Evolutionary conservation across 1,140 invertebrate genomes (phyloP).

Genomic region (Trialeurodes vaporariorum): DNA sequence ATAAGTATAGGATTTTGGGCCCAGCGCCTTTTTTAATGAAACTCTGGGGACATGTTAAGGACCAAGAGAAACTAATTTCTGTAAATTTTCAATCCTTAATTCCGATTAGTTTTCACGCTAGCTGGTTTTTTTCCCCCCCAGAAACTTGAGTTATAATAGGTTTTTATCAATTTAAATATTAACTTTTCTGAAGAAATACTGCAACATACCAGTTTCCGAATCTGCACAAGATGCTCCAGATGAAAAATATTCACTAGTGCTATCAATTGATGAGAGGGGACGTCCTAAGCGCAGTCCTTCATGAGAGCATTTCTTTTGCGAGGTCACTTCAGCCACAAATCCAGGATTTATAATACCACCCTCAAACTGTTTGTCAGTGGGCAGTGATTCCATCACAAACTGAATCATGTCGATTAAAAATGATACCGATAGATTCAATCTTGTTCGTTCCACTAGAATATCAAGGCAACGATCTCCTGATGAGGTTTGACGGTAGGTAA

Average conservation of each 20-base stretch:
- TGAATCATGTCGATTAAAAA: conserved; percentile 53
- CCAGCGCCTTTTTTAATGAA: no score
- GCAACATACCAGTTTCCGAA: conserved; percentile 25
- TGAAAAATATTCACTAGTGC: conserved; percentile 46
- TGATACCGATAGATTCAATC: conserved; percentile 58
- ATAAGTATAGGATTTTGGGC: no score
- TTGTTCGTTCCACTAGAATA: conserved; percentile 54
- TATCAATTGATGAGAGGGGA: conserved; percentile 38
- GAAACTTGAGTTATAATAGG: no score
- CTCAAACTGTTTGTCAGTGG: conserved; percentile 41
- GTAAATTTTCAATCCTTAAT: no score
- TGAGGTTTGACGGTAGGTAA: conserved; percentile 48
- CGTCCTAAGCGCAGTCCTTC: conserved; percentile 15
- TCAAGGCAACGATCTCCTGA: conserved; percentile 50
- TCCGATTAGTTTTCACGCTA: no score
- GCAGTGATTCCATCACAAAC: conserved; percentile 54
- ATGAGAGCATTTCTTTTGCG: conserved; percentile 20
- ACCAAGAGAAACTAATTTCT: no score
- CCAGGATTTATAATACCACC: conserved; percentile 54
- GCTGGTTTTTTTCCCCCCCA: no score
- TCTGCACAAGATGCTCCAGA: conserved; percentile 32
- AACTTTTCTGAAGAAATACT: conserved; percentile 2
- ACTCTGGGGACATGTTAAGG: no score
- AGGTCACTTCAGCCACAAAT: conserved; percentile 43
- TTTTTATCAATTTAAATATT: conserved; percentile 15